Conservation (phyloP, 2,113 vertebrate species). For the Scophthalmus maximus region DNA sequence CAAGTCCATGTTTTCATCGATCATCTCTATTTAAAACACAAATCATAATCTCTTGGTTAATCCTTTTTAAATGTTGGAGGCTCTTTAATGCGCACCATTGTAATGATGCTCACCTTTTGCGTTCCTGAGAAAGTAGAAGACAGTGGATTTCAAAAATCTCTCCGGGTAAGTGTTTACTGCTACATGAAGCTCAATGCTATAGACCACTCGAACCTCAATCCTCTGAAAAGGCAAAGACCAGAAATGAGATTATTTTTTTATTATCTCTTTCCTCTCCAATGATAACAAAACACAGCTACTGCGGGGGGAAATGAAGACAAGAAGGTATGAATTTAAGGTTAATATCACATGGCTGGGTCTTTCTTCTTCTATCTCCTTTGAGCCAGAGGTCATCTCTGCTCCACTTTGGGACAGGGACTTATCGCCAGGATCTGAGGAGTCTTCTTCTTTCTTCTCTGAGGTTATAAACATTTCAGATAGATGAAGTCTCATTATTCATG, state of each 20-base stretch:
- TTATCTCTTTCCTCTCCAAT: not conserved
- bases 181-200: constrained; percentile 79
- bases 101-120: constrained; percentile 80
- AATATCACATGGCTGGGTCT: no score
- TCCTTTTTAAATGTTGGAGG: not conserved
- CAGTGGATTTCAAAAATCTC: constrained; percentile 78
- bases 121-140: constrained; percentile 89
- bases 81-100: not conserved
- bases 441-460: constrained; percentile 13
- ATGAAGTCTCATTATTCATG: not conserved
- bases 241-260: not conserved
- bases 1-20: constrained; percentile 84
- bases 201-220: constrained; percentile 69
- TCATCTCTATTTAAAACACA: constrained; percentile 80
- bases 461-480: not conserved
- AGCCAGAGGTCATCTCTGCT: no score
- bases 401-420: no score
- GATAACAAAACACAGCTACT: no score
- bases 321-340: no score
- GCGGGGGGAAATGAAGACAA: no score
- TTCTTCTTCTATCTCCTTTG: no score
- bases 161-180: constrained; percentile 78
- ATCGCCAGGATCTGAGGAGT: no score
- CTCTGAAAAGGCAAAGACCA: constrained; percentile 74
- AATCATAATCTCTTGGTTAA: constrained; percentile 1